Evolutionary conservation across 2,113 vertebrate species (phyloP).

Genomic region (Verasper variegatus): DNA sequence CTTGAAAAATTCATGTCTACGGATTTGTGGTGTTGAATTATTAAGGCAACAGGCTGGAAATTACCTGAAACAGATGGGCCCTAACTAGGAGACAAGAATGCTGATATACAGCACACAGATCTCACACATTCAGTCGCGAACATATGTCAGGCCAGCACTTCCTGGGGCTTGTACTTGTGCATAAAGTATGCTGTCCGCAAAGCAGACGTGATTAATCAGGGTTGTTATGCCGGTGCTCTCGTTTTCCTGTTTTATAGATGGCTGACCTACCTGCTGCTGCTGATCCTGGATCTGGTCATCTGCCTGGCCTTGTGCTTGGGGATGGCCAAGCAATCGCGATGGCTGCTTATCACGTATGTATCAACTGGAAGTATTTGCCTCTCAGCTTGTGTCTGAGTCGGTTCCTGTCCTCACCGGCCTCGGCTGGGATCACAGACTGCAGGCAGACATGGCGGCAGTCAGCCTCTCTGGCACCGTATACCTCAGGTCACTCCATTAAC

Average conservation of each 20-base stretch:
- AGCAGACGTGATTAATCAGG: constrained; percentile 20
- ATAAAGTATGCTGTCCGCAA: constrained; percentile 12
- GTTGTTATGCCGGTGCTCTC: constrained; percentile 16
- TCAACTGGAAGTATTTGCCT: neutral
- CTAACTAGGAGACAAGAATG: constrained; percentile 59
- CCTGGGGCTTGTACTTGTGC: constrained; percentile 13
- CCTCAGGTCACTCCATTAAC: constrained; percentile 35
- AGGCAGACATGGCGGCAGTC: constrained; percentile 4
- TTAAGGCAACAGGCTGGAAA: constrained; percentile 73
- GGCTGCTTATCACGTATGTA: constrained; percentile 91
- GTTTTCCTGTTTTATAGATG: constrained; percentile 83
- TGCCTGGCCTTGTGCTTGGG: constrained; percentile 91
- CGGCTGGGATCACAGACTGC: neutral
- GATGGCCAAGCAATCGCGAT: constrained; percentile 89
- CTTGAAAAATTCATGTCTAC: constrained; percentile 79
- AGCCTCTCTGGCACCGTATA: constrained; percentile 42
- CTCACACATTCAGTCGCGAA: constrained; percentile 26
- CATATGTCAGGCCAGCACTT: constrained; percentile 45
- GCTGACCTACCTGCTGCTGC: constrained; percentile 92
- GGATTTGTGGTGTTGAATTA: constrained; percentile 82
- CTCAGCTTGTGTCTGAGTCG: neutral
- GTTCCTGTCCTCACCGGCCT: neutral
- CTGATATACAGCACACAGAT: constrained; percentile 41
- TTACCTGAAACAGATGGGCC: constrained; percentile 73
- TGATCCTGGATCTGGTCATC: constrained; percentile 91